These are phyloP conservation scores for Anolis sagrei DNA, from an alignment of 2,113 vertebrate genomes.

Conservation along the genomic window DNA sequence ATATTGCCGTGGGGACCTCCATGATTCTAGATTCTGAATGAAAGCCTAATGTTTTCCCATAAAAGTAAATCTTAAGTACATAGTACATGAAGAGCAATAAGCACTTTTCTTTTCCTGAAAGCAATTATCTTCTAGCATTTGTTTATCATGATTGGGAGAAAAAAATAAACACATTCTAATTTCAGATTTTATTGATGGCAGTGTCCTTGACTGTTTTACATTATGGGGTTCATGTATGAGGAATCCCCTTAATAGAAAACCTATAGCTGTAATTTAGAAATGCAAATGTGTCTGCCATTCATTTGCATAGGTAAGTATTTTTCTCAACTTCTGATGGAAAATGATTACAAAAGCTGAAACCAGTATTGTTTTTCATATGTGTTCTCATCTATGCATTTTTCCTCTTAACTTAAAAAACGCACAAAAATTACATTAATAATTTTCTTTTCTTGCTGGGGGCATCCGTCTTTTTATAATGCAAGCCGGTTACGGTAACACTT, in stretches of 20 bases:
- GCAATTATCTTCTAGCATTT: not conserved
- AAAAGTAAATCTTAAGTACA: not conserved
- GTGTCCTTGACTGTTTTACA: not conserved
- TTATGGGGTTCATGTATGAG: not conserved
- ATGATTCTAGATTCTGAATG: not conserved
- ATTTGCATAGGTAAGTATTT: not conserved
- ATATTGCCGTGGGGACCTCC: no score
- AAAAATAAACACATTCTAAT: not conserved
- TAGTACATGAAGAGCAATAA: not conserved
- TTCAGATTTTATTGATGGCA: not conserved
- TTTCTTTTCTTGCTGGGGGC: slow-evolving; percentile 29
- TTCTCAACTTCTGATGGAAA: not conserved
- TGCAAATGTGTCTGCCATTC: not conserved
- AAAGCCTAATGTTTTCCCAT: not conserved
- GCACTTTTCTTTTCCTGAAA: not conserved
- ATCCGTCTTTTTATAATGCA: slow-evolving; percentile 42
- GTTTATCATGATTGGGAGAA: not conserved
- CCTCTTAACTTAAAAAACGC: not conserved
- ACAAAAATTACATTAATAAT: slow-evolving; percentile 50
- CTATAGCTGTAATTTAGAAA: not conserved
- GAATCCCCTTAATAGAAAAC: not conserved
- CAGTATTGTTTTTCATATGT: not conserved
- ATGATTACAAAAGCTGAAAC: not conserved
- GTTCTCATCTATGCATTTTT: slow-evolving; percentile 23
- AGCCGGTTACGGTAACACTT: slow-evolving; percentile 10